Conservation (phyloP, 2,113 vertebrate species). For the Petrocephalus zakoni region DNA sequence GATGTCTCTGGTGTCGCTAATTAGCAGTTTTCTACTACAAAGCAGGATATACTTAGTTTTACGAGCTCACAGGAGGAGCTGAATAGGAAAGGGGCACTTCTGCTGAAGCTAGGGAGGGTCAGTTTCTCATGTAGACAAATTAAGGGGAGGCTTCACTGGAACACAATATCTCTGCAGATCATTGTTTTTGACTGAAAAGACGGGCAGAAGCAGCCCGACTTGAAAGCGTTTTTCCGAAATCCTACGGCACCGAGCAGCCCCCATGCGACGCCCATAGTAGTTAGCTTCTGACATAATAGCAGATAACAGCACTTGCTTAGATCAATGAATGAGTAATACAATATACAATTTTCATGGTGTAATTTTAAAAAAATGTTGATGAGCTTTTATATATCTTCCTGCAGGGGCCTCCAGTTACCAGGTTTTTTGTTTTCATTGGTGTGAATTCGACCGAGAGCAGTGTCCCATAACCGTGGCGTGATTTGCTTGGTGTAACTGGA, state of each 20-base stretch:
- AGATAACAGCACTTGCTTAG: background rate
- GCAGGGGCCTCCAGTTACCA: background rate
- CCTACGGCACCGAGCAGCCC: background rate
- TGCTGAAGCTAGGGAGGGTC: background rate
- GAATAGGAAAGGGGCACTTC: background rate
- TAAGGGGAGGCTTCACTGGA: background rate
- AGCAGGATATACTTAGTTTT: background rate
- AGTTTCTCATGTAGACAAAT: background rate
- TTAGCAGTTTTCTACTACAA: slow-evolving; percentile 1
- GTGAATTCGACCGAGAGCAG: slow-evolving; percentile 46
- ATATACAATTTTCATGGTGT: background rate
- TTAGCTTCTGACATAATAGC: background rate
- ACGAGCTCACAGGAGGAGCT: background rate
- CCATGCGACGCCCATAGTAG: background rate
- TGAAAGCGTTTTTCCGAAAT: background rate
- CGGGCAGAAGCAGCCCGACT: background rate
- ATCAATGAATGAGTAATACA: background rate
- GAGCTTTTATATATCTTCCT: slow-evolving; percentile 2
- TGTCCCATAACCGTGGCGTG: slow-evolving; percentile 65
- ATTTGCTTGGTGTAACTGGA: slow-evolving; percentile 61
- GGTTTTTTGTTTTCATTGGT: slow-evolving; percentile 26
- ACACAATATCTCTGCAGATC: background rate
- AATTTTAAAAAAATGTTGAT: background rate
- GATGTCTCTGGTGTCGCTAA: background rate
- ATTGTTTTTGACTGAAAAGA: background rate